phyloP scores from a whole-genome alignment of 2,888 invertebrate species.

The Lordiphosa fenestrarum region DNA sequence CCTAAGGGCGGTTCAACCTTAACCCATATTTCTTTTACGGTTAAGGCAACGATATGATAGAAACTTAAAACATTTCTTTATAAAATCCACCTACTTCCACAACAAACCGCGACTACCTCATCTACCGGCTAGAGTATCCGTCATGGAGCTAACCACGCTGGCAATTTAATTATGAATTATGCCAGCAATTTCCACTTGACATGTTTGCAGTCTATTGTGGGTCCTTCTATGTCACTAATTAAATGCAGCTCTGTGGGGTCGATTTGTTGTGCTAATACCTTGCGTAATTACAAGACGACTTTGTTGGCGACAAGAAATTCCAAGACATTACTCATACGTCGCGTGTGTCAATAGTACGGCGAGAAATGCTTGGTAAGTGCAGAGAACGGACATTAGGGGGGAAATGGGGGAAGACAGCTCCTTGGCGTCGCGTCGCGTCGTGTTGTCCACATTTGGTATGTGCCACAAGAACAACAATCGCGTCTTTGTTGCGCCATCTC shows the following conservation, averaged over 20 bases:
- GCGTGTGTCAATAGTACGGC: conserved; percentile 68
- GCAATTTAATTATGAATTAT: conserved; percentile 73
- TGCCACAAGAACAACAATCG: conserved; percentile 58
- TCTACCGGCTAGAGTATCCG: too few relatives aligned
- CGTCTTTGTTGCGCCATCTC: conserved; percentile 59
- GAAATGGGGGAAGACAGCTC: conserved; percentile 7
- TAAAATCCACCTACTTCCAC: too few relatives aligned
- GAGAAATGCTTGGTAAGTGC: conserved; percentile 47
- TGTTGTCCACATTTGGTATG: conserved; percentile 70
- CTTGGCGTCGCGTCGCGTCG: conserved; percentile 48
- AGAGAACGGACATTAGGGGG: conserved; percentile 1
- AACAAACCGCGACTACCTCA: too few relatives aligned
- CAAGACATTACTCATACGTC: conserved; percentile 65
- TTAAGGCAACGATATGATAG: conserved; percentile 6
- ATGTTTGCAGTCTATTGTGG: conserved; percentile 34
- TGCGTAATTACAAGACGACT: conserved; percentile 10
- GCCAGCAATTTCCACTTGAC: conserved; percentile 55
- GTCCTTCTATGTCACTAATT: conserved; percentile 50
- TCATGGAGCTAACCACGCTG: conserved; percentile 21
- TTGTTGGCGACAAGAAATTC: conserved; percentile 58
- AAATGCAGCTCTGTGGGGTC: conserved; percentile 64
- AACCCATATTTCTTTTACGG: conserved; percentile 47
- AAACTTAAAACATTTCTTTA: not conserved
- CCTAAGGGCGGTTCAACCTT: conserved; percentile 44
- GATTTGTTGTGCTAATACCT: conserved; percentile 49